Percentiles rank a stretch among this genome's conserved stretches.
These are phyloP conservation scores for Prolemur simus DNA, from an alignment of 2,113 vertebrate species.

Conservation along the genomic window DNA sequence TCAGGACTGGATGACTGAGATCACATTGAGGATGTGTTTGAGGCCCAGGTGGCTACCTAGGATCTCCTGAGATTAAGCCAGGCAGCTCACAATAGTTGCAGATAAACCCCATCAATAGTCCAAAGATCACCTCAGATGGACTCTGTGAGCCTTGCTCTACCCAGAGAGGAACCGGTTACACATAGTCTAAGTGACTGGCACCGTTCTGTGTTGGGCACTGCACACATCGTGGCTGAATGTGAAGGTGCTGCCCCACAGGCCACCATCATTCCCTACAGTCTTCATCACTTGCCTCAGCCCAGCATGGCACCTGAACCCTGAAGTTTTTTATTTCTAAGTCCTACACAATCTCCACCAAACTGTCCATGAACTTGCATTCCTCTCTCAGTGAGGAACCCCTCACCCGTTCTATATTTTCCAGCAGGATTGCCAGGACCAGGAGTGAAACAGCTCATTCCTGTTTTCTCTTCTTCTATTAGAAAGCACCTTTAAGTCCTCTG, in stretches of 20 bases:
- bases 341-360: neutral
- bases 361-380: no score
- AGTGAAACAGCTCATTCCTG: no score
- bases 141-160: neutral
- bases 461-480: neutral
- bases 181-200: neutral
- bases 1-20: neutral
- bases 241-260: neutral
- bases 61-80: neutral
- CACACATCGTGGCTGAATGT: neutral
- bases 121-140: no score
- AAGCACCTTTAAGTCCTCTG: neutral
- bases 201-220: neutral
- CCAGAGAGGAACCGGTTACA: no score
- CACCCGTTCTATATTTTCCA: neutral
- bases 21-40: neutral
- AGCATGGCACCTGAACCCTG: neutral
- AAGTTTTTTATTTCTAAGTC: neutral
- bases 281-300: neutral
- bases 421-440: neutral
- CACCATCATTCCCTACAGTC: neutral
- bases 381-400: neutral
- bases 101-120: no score
- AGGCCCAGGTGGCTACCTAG: neutral
- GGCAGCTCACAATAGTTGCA: neutral